Evolutionary conservation across 2,797 vertebrate species (phyloP).

Genomic region (Chiloscyllium punctatum): DNA sequence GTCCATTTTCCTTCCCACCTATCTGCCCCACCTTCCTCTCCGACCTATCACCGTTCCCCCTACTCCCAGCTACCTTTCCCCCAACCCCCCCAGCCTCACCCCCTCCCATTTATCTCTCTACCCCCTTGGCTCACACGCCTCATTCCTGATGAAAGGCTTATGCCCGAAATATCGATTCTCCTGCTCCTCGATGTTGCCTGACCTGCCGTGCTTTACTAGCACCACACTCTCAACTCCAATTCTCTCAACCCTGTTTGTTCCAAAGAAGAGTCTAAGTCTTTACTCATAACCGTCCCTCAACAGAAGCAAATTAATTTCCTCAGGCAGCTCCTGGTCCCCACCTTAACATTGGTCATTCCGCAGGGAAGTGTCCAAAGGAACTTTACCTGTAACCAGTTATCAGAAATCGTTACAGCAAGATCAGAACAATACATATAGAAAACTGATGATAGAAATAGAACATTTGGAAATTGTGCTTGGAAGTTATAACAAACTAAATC

Average conservation of each 20-base stretch:
- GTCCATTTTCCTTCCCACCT: no score
- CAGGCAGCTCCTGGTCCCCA: background rate
- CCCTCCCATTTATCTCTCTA: no score
- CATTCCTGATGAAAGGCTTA: no score
- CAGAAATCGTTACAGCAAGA: background rate
- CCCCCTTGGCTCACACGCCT: no score
- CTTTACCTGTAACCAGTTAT: no score
- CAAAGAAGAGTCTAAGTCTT: background rate
- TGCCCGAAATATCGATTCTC: no score
- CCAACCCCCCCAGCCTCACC: background rate
- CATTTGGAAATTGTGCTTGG: conserved; percentile 4
- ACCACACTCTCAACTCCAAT: no score
- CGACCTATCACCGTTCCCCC: no score
- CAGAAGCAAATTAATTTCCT: background rate
- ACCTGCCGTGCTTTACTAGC: no score
- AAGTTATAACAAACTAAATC: background rate
- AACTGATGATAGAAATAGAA: background rate
- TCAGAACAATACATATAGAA: background rate
- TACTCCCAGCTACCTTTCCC: no score
- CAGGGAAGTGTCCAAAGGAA: background rate
- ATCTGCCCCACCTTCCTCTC: no score
- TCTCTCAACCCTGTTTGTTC: background rate
- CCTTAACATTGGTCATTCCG: background rate
- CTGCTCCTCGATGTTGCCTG: no score
- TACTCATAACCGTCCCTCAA: background rate